A percentile compares a stretch with the other conserved stretches of the same genome.
Evolutionary conservation across 1,140 invertebrate species (phyloP).

Genomic region (Holotrichia oblita): DNA sequence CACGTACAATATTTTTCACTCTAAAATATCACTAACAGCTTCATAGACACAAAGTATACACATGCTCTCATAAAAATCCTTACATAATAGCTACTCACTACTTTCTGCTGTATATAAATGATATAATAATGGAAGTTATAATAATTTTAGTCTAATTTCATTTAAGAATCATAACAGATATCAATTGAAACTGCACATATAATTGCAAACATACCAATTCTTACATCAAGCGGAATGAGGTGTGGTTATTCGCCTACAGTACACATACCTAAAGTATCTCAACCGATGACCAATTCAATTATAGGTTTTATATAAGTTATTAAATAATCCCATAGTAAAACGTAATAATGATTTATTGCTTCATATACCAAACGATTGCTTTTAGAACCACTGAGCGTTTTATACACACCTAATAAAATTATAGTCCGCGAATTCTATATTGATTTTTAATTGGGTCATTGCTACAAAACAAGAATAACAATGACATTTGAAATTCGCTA

Average conservation of each 20-base stretch:
- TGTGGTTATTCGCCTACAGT: neutral
- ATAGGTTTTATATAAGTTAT: neutral
- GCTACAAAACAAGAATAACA: neutral
- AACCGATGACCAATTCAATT: constrained; percentile 4
- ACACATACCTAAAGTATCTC: neutral
- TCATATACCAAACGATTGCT: neutral
- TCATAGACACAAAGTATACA: too few relatives aligned
- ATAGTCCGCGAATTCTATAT: neutral
- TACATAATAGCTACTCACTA: too few relatives aligned
- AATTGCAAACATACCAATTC: neutral
- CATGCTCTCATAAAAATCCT: too few relatives aligned
- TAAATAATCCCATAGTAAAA: neutral
- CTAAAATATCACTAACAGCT: too few relatives aligned
- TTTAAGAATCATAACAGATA: neutral
- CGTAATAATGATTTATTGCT: neutral
- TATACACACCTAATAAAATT: neutral
- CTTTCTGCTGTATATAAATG: too few relatives aligned
- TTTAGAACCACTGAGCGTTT: neutral
- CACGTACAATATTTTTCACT: too few relatives aligned
- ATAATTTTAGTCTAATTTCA: neutral
- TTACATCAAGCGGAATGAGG: neutral
- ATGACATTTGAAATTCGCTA: constrained; percentile 13
- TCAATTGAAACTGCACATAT: neutral
- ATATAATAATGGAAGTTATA: neutral
- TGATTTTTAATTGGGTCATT: neutral